phyloP scores from a whole-genome alignment of 2,113 vertebrate species.

The Mola mola region DNA sequence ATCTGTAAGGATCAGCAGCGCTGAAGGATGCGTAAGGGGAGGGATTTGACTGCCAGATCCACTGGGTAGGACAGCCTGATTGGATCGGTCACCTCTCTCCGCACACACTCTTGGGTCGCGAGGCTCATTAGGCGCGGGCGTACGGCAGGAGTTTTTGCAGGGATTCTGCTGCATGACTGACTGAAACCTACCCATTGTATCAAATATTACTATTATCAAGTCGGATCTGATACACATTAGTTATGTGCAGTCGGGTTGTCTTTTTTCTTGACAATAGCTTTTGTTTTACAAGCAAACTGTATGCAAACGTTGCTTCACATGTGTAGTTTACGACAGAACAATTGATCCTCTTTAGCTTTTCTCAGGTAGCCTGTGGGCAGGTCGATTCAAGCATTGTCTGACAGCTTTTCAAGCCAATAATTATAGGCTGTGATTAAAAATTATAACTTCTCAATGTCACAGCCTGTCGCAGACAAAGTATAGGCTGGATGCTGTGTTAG shows the following conservation, averaged over 20 bases:
- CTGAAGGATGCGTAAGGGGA: conserved; percentile 70
- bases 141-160: too few relatives aligned
- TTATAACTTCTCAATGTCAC: conserved; percentile 48
- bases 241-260: conserved; percentile 12
- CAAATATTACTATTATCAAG: too few relatives aligned
- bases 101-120: conserved; percentile 23
- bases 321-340: not conserved
- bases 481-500: conserved; percentile 17
- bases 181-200: too few relatives aligned
- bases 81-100: conserved; percentile 65
- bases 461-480: conserved; percentile 44
- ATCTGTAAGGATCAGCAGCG: conserved; percentile 77
- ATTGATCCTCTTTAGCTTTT: not conserved
- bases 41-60: conserved; percentile 67
- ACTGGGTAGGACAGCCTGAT: conserved; percentile 61
- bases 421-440: conserved; percentile 48
- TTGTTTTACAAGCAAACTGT: too few relatives aligned
- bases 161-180: conserved; percentile 17
- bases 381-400: not conserved
- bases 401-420: conserved; percentile 26
- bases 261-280: too few relatives aligned
- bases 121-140: conserved; percentile 52
- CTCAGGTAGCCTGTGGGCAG: conserved; percentile 4
- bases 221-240: not conserved
- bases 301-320: too few relatives aligned